phyloP scores from a whole-genome alignment of 2,797 vertebrate genomes.

The Lacerta agilis region DNA sequence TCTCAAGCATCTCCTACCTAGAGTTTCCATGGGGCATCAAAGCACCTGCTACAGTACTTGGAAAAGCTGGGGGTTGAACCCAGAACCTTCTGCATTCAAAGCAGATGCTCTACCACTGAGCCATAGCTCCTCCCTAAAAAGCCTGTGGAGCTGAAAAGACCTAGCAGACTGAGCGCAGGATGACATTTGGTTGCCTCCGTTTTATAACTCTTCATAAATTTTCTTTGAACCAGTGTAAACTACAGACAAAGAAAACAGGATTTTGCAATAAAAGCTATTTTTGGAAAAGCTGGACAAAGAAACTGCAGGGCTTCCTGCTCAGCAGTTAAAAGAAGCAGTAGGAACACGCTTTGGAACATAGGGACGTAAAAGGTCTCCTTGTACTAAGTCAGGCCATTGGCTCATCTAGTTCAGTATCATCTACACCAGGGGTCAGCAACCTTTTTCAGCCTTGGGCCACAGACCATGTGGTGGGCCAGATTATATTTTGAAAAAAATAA shows the following conservation, averaged over 20 bases:
- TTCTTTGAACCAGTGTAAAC: constrained; percentile 67
- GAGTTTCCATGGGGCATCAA: too few species aligned
- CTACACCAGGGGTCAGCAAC: too few species aligned
- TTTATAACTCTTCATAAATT: constrained; percentile 63
- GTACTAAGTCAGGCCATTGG: too few species aligned
- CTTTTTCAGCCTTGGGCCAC: too few species aligned
- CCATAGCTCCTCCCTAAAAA: not conserved
- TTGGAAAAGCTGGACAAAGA: constrained; percentile 62
- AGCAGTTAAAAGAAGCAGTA: constrained; percentile 54
- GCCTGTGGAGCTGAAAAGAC: constrained; percentile 23
- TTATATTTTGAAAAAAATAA: too few species aligned
- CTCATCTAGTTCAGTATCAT: too few species aligned
- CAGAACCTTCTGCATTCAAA: too few species aligned
- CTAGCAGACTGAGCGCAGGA: constrained; percentile 43
- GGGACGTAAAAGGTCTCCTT: constrained; percentile 42
- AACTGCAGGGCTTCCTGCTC: constrained; percentile 49
- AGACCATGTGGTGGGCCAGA: too few species aligned
- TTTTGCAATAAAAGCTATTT: constrained; percentile 72
- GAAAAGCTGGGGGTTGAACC: too few species aligned
- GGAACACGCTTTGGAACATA: constrained; percentile 58
- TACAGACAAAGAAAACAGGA: constrained; percentile 59
- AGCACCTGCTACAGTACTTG: too few species aligned
- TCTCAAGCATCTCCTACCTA: too few species aligned
- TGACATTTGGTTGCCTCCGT: constrained; percentile 44
- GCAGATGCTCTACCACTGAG: too few species aligned